Percentiles rank a stretch among this genome's conserved stretches.
Conservation (phyloP, 2,888 invertebrate species). For the Euphydryas editha region DNA sequence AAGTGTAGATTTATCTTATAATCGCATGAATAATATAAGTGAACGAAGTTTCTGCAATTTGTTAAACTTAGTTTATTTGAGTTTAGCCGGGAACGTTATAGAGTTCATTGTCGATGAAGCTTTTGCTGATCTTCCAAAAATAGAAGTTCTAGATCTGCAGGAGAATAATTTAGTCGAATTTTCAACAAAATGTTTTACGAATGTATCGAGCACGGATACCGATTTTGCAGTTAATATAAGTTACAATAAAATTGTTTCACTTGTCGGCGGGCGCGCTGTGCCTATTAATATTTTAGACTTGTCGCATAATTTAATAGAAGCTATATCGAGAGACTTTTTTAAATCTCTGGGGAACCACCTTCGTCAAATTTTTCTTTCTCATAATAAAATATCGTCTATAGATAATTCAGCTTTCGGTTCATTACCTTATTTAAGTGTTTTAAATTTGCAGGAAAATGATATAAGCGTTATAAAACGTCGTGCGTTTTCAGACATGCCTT, state of each 20-base stretch:
- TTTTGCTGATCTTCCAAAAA: conserved; percentile 86
- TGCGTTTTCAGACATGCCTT: conserved; percentile 83
- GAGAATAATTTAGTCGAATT: conserved; percentile 87
- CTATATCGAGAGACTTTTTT: conserved; percentile 84
- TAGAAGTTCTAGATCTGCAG: conserved; percentile 89
- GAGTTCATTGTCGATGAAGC: conserved; percentile 86
- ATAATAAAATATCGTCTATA: conserved; percentile 76
- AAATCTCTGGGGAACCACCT: conserved; percentile 61
- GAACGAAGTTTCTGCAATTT: conserved; percentile 87
- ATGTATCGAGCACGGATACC: conserved; percentile 83
- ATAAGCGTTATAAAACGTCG: conserved; percentile 86
- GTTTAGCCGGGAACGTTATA: conserved; percentile 90
- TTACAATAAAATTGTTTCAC: conserved; percentile 81
- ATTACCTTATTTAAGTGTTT: conserved; percentile 53
- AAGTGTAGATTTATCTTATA: conserved; percentile 88
- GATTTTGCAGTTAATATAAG: conserved; percentile 89
- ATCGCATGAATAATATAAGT: conserved; percentile 86
- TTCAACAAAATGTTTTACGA: conserved; percentile 85
- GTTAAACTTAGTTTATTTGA: conserved; percentile 87
- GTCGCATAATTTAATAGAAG: conserved; percentile 84
- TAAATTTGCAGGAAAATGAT: conserved; percentile 87
- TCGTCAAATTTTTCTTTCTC: conserved; percentile 77
- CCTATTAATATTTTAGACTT: conserved; percentile 86
- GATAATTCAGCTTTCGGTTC: conserved; percentile 70
- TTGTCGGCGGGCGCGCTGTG: conserved; percentile 58